Evolutionary conservation across 2,797 vertebrate genomes (phyloP).

Genomic region (Acipenser transmontanus): DNA sequence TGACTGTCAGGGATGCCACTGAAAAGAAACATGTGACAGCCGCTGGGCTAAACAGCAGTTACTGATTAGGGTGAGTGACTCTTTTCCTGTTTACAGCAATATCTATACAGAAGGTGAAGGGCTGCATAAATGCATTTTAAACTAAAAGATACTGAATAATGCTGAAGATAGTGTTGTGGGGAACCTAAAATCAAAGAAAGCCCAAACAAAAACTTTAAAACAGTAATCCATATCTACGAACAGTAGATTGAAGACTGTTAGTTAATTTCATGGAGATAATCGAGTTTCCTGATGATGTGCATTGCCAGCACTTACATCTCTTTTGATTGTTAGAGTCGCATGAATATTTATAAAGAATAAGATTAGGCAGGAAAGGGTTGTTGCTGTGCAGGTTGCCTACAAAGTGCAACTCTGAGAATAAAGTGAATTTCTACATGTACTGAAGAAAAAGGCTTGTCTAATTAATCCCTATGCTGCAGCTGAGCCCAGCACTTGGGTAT

Average conservation of each 20-base stretch:
- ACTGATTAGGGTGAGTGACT: no score
- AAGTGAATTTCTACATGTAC: background rate
- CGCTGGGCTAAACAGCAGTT: no score
- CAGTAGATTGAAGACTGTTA: background rate
- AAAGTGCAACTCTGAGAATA: conserved; percentile 4
- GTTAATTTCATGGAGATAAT: conserved; percentile 3
- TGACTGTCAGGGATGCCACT: no score
- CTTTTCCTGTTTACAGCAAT: no score
- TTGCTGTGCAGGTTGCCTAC: conserved; percentile 12
- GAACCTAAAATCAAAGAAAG: no score
- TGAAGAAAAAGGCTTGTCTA: conserved; percentile 11
- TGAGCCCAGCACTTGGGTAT: background rate
- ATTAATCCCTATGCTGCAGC: conserved; percentile 16
- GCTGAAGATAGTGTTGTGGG: no score
- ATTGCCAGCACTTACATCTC: background rate
- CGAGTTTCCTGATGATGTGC: background rate
- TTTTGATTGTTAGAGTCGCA: conserved; percentile 11
- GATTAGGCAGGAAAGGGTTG: conserved; percentile 6
- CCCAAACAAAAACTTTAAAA: no score
- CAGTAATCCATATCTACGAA: background rate
- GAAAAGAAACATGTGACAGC: no score
- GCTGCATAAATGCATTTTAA: no score
- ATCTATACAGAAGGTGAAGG: no score
- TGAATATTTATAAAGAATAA: conserved; percentile 16
- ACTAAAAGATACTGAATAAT: no score